Evolutionary conservation across 2,888 invertebrate genomes (phyloP), one percentile per base, ranked within the genome.

Genomic region (Caenorhabditis angaria): DNA sequence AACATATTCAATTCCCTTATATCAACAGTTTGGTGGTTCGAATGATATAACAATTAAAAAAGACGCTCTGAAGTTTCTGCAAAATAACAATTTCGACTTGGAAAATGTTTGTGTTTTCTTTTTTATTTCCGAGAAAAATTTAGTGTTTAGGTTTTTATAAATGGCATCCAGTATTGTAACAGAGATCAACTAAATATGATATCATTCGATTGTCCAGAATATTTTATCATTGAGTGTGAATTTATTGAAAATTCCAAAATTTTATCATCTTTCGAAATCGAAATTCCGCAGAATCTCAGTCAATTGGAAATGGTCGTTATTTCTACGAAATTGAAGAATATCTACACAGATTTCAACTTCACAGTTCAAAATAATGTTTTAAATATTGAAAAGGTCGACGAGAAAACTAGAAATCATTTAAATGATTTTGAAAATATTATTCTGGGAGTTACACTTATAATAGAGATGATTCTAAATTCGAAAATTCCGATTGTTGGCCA

Each of bases 111-210:
- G 5, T 10, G n/a, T 27, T 28, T 22, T 18, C 5, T 18, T 22
- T 14, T 27, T 54, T 27, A 14, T 14, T 48, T 48, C 50, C 14
- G 4, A 5, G 2, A 4, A 54, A 27, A 25, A 28, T 10, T 27
- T 14, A 10, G 3, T n/a, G 8, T 25, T 41, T 54, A 67, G 47
- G 64, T 71, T 1, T 66, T 71, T 29, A 28, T 53, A 10, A 60
- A 71, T 8, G 71, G 71, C n/a, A 64, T 71, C 24, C 60, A 63
- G 57, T 67, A 60, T 24, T 71, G 70, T 29, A 63, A 35, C 0
- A 35, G 70, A 53, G 27, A 18, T 0, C 41, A 41, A 35, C 25
- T 41, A 59, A 59, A 54, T 41, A 51, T 50, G 22, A 27, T 32
- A 12, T n/a, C 27, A 55, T 28, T 48, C 50, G 18, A n/a, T 8